Evolutionary conservation across 2,888 invertebrate genomes (phyloP).

Genomic region (Agapostemon virescens): DNA sequence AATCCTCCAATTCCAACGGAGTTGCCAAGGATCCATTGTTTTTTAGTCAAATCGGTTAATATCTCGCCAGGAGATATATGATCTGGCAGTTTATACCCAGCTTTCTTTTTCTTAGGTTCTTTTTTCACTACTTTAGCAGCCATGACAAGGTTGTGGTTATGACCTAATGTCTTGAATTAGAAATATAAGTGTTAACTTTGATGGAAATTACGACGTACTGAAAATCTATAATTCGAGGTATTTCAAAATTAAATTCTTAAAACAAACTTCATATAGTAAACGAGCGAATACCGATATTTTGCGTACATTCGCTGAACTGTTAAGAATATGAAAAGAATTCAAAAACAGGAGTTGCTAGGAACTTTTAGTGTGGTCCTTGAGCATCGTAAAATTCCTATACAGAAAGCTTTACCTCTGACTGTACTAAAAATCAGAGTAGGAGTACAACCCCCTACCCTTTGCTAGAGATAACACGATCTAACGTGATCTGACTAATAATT

Average conservation of each 20-base stretch:
- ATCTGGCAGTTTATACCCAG: constrained; percentile 85
- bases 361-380: constrained; percentile 2
- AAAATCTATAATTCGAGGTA: neutral
- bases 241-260: constrained; percentile 19
- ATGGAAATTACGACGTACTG: neutral
- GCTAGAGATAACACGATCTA: no score
- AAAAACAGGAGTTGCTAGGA: constrained; percentile 41
- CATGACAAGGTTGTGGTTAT: constrained; percentile 69
- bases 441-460: no score
- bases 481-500: no score
- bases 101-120: constrained; percentile 77
- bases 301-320: neutral
- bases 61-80: constrained; percentile 89
- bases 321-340: constrained; percentile 35
- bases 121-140: constrained; percentile 67
- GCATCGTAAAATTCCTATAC: constrained; percentile 29
- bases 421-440: no score
- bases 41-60: constrained; percentile 88
- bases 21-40: constrained; percentile 92
- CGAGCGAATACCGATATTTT: neutral
- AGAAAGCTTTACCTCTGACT: no score
- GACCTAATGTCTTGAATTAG: neutral
- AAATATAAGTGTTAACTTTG: neutral
- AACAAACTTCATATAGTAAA: neutral
- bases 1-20: constrained; percentile 96